Conservation (phyloP, 1,140 invertebrate genomes). For the Hycleus phaleratus region DNA sequence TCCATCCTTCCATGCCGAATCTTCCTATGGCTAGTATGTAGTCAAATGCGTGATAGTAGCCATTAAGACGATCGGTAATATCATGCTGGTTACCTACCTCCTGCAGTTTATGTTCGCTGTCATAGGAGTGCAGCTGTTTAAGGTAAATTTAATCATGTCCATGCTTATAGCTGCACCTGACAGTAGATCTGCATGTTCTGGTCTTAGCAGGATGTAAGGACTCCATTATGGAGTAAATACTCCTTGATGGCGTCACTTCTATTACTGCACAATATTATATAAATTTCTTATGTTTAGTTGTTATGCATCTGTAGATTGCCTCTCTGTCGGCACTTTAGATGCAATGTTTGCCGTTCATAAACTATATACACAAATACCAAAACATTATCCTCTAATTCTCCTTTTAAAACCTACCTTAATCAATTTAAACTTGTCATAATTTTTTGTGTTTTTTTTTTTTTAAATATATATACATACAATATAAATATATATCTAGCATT, state of each 20-base stretch:
- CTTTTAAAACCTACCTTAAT: no score
- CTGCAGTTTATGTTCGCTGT: conserved; percentile 99
- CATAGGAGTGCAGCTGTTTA: conserved; percentile 99
- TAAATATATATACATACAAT: no score
- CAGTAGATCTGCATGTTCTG: conserved; percentile 38
- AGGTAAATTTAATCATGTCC: conserved; percentile 60
- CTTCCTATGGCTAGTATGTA: conserved; percentile 71
- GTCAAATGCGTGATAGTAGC: conserved; percentile 98
- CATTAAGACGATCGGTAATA: conserved; percentile 98
- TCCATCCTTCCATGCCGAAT: conserved; percentile 36
- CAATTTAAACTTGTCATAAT: no score
- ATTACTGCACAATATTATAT: no score
- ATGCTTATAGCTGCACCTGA: conserved; percentile 33
- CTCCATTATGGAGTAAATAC: conserved; percentile 5
- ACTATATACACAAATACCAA: no score
- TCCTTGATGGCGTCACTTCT: not conserved
- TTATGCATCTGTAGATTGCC: conserved; percentile 31
- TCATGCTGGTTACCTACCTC: conserved; percentile 98
- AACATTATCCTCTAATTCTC: no score
- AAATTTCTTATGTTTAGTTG: conserved; percentile 15
- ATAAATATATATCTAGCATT: no score
- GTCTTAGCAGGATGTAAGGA: conserved; percentile 29
- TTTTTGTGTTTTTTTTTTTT: no score
- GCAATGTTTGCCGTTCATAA: conserved; percentile 10
- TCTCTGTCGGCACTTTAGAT: conserved; percentile 31